Conservation (phyloP, 2,113 vertebrate species). For the Rafetus swinhoei region DNA sequence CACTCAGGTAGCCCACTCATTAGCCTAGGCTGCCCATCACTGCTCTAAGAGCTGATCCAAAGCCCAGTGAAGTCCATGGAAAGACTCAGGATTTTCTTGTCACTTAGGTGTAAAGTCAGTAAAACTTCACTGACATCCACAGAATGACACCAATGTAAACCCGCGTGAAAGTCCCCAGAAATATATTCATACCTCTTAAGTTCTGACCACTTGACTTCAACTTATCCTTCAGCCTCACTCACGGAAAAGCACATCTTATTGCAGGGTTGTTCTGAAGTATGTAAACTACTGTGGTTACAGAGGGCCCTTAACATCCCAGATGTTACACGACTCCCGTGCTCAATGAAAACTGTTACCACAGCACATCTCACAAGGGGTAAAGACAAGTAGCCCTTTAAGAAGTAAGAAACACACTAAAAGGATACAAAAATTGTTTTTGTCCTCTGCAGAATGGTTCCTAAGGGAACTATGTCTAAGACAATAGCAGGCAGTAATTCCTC, state of each 20-base stretch:
- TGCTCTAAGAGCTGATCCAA: neutral
- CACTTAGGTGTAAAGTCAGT: neutral
- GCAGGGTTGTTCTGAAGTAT: neutral
- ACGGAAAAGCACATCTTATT: neutral
- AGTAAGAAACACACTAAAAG: neutral
- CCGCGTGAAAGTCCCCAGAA: neutral
- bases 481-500: neutral
- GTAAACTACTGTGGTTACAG: neutral
- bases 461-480: neutral
- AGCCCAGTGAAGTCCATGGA: neutral
- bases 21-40: no score
- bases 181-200: neutral
- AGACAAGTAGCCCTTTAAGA: constrained; percentile 43
- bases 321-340: neutral
- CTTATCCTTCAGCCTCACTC: neutral
- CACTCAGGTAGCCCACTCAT: no score
- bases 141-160: neutral
- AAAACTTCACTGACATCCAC: neutral
- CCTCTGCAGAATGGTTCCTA: neutral
- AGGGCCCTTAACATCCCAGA: neutral
- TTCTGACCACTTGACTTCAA: neutral
- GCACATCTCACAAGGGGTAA: neutral
- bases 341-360: constrained; percentile 8
- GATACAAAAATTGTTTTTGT: neutral
- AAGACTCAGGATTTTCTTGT: neutral